Percentiles rank a stretch among this genome's conserved stretches.
Evolutionary conservation across 2,113 vertebrate genomes (phyloP).

Genomic region (Nothocercus julius): DNA sequence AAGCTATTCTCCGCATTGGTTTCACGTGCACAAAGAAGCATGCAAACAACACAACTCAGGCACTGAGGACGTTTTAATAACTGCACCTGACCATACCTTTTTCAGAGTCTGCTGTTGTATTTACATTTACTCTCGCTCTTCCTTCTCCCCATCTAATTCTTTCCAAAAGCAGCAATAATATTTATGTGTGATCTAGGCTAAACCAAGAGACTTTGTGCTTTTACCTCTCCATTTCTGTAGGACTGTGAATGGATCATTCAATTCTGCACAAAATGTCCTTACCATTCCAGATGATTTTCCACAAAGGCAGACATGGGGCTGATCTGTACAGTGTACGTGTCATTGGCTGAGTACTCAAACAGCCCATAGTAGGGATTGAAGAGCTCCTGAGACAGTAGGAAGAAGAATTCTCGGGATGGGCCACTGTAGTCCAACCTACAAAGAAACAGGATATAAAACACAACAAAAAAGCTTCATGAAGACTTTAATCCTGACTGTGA

Average conservation of each 20-base stretch:
- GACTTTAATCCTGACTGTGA: not conserved
- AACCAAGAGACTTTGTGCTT: not conserved
- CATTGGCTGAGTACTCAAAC: conserved; percentile 98
- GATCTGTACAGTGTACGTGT: conserved; percentile 98
- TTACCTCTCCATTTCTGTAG: not conserved
- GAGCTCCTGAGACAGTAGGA: conserved; percentile 97
- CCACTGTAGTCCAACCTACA: conserved; percentile 95
- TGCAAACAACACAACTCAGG: not conserved
- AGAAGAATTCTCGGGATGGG: conserved; percentile 97
- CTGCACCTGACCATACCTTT: not conserved
- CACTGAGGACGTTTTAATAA: not conserved
- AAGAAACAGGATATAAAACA: conserved; percentile 43
- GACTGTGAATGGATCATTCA: not conserved
- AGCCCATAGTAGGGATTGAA: conserved; percentile 99
- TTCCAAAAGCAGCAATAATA: not conserved
- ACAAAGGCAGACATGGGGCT: conserved; percentile 99
- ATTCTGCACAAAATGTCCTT: conserved; percentile 22
- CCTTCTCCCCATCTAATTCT: not conserved
- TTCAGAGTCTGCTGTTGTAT: not conserved
- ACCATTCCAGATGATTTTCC: conserved; percentile 98
- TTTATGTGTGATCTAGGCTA: not conserved
- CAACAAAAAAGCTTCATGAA: not conserved
- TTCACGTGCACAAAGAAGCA: not conserved
- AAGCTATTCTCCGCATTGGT: not conserved
- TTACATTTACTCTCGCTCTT: not conserved